phyloP scores from a whole-genome alignment of 53 echinoderm and acorn worm species.

The Arbacia lixula region DNA sequence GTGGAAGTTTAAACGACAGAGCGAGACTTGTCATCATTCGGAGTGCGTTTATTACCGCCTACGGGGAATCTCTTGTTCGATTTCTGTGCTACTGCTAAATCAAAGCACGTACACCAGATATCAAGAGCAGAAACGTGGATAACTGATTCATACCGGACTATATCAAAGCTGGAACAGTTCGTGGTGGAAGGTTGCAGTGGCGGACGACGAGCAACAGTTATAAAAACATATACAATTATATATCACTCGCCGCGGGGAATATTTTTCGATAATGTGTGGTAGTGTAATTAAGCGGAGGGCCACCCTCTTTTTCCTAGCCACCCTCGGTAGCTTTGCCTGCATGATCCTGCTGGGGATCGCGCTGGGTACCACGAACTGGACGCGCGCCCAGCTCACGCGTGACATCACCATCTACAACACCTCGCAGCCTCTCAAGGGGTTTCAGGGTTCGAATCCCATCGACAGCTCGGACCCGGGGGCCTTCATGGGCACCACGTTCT shows the following conservation, averaged over 20 bases:
- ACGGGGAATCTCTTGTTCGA: too few species aligned
- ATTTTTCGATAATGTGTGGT: slow-evolving; percentile 37
- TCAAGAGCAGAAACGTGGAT: too few species aligned
- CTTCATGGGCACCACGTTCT: slow-evolving; percentile 69
- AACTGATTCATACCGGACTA: too few species aligned
- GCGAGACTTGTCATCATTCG: too few species aligned
- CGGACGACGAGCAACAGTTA: too few species aligned
- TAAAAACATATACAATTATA: background rate
- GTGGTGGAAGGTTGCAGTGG: background rate
- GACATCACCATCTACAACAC: slow-evolving; percentile 52
- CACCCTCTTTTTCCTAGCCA: slow-evolving; percentile 73
- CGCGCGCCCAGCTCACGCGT: slow-evolving; percentile 53
- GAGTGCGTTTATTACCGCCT: too few species aligned
- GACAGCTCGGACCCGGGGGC: slow-evolving; percentile 82
- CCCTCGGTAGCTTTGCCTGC: slow-evolving; percentile 63
- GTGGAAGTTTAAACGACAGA: too few species aligned
- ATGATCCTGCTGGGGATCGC: slow-evolving; percentile 73
- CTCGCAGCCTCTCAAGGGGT: slow-evolving; percentile 61
- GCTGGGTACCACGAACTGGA: slow-evolving; percentile 73
- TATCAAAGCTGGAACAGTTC: too few species aligned
- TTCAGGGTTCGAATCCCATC: slow-evolving; percentile 73
- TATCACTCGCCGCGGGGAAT: too few species aligned
- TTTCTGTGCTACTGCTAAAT: too few species aligned
- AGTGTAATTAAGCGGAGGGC: slow-evolving; percentile 71
- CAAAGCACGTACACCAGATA: too few species aligned